Evolutionary conservation across 2,888 invertebrate species (phyloP).

Genomic region (Lithosia quadra): DNA sequence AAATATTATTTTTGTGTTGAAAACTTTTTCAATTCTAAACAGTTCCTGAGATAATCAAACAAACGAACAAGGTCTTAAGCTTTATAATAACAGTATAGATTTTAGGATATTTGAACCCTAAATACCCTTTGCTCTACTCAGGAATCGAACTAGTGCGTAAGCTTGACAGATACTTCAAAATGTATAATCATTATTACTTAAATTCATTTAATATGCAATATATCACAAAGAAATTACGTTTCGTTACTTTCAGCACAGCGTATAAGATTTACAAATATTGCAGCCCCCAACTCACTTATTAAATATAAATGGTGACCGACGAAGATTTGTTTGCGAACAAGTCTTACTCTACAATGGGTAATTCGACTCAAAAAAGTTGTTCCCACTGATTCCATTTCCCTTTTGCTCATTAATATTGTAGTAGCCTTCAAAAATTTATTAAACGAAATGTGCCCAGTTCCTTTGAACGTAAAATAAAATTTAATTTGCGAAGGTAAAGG

Average conservation of each 20-base stretch:
- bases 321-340: constrained; percentile 39
- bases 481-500: constrained; percentile 52
- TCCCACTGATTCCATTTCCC: constrained; percentile 56
- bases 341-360: constrained; percentile 38
- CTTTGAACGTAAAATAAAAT: constrained; percentile 60
- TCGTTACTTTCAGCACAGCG: neutral
- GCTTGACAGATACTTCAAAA: too few species aligned
- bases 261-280: neutral
- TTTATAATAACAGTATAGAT: too few species aligned
- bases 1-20: too few species aligned
- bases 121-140: too few species aligned
- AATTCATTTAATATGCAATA: neutral
- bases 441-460: constrained; percentile 56
- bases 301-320: constrained; percentile 29
- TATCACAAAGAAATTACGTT: neutral
- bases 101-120: too few species aligned
- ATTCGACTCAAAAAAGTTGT: constrained; percentile 48
- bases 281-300: constrained; percentile 18
- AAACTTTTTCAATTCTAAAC: too few species aligned
- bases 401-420: constrained; percentile 60
- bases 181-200: neutral
- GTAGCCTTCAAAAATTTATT: constrained; percentile 59
- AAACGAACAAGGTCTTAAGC: too few species aligned
- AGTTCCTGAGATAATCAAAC: too few species aligned
- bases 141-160: too few species aligned